Base-by-base conservation (phyloP, 2,113 vertebrate genomes). In the Arothron firmamentum region DNA sequence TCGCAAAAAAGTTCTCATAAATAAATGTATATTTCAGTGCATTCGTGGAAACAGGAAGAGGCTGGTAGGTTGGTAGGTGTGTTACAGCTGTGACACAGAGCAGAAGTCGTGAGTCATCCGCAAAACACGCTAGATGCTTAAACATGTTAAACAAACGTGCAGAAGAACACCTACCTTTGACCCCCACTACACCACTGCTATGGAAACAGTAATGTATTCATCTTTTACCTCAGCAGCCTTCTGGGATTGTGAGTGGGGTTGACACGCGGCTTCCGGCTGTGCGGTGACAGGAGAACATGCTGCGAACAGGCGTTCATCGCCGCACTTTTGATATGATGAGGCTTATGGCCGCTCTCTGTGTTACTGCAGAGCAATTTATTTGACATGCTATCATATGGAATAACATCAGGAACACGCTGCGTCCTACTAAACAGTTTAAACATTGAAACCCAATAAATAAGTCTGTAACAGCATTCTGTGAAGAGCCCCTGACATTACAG, bases 211-310 rank as follows among this genome's bases (percentile, higher is more conserved):
- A 31, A 54, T 45, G 19, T 20, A 19, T 70, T 66, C 59, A 56
- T 25, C 25, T 19, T 31, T 3, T 19, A 18, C 49, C 46, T 52
- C 34, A 58, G 8, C 52, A 54, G 15, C 43, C 52, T 57, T 4
- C 34, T 15, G 31, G 20, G 20, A 43, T 31, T 62, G 11, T 63
- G 48, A 59, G 16, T 52, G 15, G 34, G 23, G 55, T 48, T 64
- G 61, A 61, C 58, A 55, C 16, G 13, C 16, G 15, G 58, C 61
- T 67, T 19, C 9, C 47, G 68, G 68, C 54, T 52, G 25, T 52
- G 46, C 7, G n/a, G 64, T 31, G 52, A 54, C 49, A 72, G 23
- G 28, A 21, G 56, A 60, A n/a, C 51, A 60, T 17, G 31, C 49
- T 7, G 15, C 18, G 55, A 48, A 56, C 18, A 41, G 34, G 21